Evolutionary conservation across 2,113 vertebrate species (phyloP).

Genomic region (Arothron firmamentum): DNA sequence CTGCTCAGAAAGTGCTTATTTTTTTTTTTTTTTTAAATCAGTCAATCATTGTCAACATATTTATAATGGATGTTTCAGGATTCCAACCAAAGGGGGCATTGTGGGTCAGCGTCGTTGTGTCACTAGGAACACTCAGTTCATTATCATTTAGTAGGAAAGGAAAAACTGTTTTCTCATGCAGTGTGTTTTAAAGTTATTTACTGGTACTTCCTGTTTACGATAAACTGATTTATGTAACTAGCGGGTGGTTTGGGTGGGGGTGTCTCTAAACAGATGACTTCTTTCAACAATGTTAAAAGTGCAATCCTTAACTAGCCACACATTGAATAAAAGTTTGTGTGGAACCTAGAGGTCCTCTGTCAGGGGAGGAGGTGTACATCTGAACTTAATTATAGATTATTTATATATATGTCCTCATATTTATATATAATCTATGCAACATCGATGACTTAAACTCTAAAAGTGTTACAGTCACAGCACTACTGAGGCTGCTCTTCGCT

Average conservation of each 20-base stretch:
- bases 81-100: constrained; percentile 41
- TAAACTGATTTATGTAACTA: constrained; percentile 30
- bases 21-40: constrained; percentile 39
- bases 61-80: constrained; percentile 25
- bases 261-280: constrained; percentile 42
- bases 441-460: constrained; percentile 64
- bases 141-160: constrained; percentile 55
- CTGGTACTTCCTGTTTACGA: constrained; percentile 31
- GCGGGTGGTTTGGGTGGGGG: constrained; percentile 1
- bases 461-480: constrained; percentile 69
- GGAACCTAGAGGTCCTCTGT: constrained; percentile 59
- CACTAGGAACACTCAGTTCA: constrained; percentile 68
- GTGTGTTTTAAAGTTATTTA: constrained; percentile 53
- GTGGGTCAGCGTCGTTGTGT: constrained; percentile 38
- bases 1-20: constrained; percentile 69
- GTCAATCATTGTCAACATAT: constrained; percentile 55
- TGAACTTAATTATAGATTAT: constrained; percentile 61
- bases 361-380: constrained; percentile 49
- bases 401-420: constrained; percentile 59
- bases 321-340: constrained; percentile 54
- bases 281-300: constrained; percentile 66
- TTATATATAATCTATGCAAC: constrained; percentile 64
- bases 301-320: constrained; percentile 67
- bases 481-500: constrained; percentile 64
- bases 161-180: constrained; percentile 61